Conservation (phyloP, 37 sponge, comb jelly and placozoan species). For the Diacarnus erythraeanus region DNA sequence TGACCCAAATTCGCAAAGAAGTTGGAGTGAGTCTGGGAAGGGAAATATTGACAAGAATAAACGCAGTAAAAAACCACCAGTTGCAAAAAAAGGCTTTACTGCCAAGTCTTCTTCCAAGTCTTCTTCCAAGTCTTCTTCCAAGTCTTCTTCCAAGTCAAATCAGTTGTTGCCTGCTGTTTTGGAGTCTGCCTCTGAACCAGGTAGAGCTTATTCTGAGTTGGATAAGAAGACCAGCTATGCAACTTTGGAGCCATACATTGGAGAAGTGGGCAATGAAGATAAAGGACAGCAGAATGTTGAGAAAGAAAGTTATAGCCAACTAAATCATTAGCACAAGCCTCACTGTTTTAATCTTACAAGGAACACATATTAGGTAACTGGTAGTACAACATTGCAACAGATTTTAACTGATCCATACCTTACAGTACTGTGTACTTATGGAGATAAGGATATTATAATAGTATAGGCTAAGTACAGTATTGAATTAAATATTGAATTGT, state of each 20-base stretch:
- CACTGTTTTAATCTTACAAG: no score
- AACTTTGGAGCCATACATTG: conserved; percentile 11
- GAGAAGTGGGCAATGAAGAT: not conserved
- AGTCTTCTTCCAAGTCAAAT: not conserved
- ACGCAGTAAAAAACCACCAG: not conserved
- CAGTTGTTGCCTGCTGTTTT: not conserved
- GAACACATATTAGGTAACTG: no score
- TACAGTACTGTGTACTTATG: no score
- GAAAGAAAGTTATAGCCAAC: conserved; percentile 20
- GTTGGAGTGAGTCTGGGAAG: not conserved
- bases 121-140: not conserved
- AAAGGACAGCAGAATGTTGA: no score
- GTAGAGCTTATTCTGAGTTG: not conserved
- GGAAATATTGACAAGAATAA: not conserved
- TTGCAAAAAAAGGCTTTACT: not conserved
- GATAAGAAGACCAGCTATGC: conserved; percentile 5
- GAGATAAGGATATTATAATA: no score
- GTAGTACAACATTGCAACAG: no score
- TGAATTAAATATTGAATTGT: no score
- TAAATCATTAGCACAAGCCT: conserved; percentile 11
- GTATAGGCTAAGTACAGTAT: no score
- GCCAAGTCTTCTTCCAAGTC: not conserved
- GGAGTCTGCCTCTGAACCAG: not conserved
- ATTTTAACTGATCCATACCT: no score
- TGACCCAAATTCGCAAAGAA: not conserved